These are phyloP conservation scores for Pteronura brasiliensis DNA, from an alignment of 2,113 vertebrate genomes.

Conservation along the genomic window DNA sequence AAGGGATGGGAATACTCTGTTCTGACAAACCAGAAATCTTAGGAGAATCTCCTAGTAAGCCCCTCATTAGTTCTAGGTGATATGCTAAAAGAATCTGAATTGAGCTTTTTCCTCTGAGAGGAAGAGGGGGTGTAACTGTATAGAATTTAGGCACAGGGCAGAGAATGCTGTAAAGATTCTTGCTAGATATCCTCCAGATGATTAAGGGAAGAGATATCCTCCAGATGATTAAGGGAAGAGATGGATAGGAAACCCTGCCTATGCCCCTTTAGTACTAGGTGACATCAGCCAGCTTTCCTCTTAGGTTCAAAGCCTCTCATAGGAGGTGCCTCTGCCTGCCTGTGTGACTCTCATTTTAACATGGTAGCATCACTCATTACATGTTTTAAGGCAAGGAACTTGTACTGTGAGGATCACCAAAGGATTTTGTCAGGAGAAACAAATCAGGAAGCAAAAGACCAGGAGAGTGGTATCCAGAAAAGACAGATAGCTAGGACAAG, in stretches of 20 bases:
- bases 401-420: background rate
- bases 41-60: background rate
- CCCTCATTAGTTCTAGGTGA: background rate
- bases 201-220: background rate
- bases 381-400: background rate
- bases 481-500: background rate
- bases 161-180: background rate
- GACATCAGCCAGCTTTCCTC: background rate
- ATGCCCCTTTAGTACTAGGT: background rate
- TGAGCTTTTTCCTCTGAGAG: background rate
- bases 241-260: background rate
- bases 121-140: too few relatives aligned
- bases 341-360: background rate
- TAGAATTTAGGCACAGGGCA: background rate
- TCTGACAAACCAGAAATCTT: background rate
- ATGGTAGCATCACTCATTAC: background rate
- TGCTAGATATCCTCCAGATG: background rate
- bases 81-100: background rate
- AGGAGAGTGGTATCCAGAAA: background rate
- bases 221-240: background rate
- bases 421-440: background rate
- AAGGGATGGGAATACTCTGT: background rate
- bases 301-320: background rate
- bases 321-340: background rate
- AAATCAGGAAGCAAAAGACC: background rate